Evolutionary conservation across 2,113 vertebrate genomes (phyloP).

Genomic region (Nannobrachium achirus): DNA sequence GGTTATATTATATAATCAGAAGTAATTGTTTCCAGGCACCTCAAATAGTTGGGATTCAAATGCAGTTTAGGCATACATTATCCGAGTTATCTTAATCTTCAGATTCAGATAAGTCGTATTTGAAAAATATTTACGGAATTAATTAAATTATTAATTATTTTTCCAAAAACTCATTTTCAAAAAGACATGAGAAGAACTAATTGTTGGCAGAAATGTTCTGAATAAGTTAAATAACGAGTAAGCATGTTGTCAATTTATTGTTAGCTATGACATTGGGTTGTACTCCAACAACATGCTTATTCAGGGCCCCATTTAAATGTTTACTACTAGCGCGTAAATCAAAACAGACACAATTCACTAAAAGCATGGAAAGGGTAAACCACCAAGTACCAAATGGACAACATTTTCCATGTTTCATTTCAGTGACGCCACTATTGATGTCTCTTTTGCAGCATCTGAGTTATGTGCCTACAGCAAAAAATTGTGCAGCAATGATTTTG

Average conservation of each 20-base stretch:
- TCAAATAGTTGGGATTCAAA: neutral
- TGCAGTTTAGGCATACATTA: neutral
- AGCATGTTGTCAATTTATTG: too few relatives aligned
- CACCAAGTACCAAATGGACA: slow-evolving; percentile 31
- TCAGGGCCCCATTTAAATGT: neutral
- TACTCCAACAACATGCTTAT: neutral
- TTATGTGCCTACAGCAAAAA: slow-evolving; percentile 43
- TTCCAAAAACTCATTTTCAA: too few relatives aligned
- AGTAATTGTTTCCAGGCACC: neutral
- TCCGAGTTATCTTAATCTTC: too few relatives aligned
- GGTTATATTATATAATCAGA: slow-evolving; percentile 2
- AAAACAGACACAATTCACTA: neutral
- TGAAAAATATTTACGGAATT: too few relatives aligned
- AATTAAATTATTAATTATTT: too few relatives aligned
- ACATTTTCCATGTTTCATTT: slow-evolving; percentile 25
- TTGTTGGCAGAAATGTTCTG: neutral
- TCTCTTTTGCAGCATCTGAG: slow-evolving; percentile 47
- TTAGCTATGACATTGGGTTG: too few relatives aligned
- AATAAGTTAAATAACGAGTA: too few relatives aligned
- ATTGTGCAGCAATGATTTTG: slow-evolving; percentile 25
- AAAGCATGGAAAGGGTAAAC: neutral
- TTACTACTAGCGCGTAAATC: neutral
- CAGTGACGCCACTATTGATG: slow-evolving; percentile 30
- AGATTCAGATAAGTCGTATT: too few relatives aligned
- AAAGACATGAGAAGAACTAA: neutral